Percentiles rank a stretch among this genome's conserved stretches.
phyloP scores from a whole-genome alignment of 2,888 invertebrate species.

The Clitarchus hookeri region DNA sequence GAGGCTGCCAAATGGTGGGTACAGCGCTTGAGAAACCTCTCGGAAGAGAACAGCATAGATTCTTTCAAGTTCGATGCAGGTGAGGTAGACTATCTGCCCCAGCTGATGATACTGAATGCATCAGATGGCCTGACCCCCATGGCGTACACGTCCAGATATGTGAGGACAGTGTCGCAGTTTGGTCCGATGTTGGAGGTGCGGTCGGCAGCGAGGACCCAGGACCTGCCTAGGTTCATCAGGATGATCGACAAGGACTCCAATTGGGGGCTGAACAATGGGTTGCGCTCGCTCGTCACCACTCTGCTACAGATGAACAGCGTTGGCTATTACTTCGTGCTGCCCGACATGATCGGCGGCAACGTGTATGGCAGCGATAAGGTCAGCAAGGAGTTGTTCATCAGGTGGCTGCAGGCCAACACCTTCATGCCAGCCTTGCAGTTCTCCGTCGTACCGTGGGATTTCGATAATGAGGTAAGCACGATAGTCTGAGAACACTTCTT shows the following conservation, averaged over 20 bases:
- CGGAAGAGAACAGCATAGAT: constrained; percentile 68
- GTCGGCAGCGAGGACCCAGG: constrained; percentile 72
- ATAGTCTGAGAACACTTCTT: too few species aligned
- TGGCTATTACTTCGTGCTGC: constrained; percentile 75
- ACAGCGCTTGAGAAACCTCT: constrained; percentile 53
- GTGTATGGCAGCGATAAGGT: constrained; percentile 62
- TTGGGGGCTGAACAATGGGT: constrained; percentile 60
- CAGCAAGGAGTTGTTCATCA: constrained; percentile 69
- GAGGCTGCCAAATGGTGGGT: constrained; percentile 61
- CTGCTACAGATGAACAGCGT: constrained; percentile 66
- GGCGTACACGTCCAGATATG: constrained; percentile 61
- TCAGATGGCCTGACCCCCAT: constrained; percentile 62
- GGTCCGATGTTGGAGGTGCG: constrained; percentile 70
- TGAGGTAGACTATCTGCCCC: constrained; percentile 71
- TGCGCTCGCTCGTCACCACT: constrained; percentile 73
- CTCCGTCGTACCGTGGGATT: constrained; percentile 80
- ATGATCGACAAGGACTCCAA: constrained; percentile 79
- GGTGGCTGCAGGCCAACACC: constrained; percentile 78
- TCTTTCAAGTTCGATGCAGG: constrained; percentile 84
- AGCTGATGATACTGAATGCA: constrained; percentile 63
- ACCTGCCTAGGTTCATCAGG: constrained; percentile 70
- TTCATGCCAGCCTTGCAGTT: constrained; percentile 82
- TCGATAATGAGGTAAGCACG: constrained; percentile 60
- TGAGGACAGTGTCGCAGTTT: constrained; percentile 62
- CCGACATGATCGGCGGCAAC: constrained; percentile 79